Evolutionary conservation across 35 echinoderm and acorn worm genomes (phyloP).

Genomic region (Heliocidaris erythrogramma): DNA sequence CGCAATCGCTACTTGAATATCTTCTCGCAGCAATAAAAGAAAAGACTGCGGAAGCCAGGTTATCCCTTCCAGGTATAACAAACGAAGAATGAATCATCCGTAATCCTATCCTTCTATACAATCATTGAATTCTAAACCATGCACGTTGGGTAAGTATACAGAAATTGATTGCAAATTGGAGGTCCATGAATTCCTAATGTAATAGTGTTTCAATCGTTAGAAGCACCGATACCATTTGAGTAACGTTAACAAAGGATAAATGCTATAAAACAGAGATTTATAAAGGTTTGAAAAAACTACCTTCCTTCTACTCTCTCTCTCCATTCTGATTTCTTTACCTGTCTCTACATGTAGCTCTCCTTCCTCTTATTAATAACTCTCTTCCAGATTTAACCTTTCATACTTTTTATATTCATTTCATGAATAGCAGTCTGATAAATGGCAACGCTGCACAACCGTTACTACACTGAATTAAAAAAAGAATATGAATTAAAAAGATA

Average conservation of each 20-base stretch:
- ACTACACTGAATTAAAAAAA: too few relatives aligned
- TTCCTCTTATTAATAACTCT: too few relatives aligned
- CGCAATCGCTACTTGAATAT: not conserved
- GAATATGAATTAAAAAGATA: too few relatives aligned
- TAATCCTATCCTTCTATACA: not conserved
- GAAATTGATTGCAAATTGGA: not conserved
- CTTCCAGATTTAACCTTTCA: too few relatives aligned
- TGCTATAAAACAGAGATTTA: too few relatives aligned
- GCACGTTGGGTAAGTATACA: not conserved
- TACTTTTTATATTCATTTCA: too few relatives aligned
- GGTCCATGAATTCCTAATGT: not conserved
- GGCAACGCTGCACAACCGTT: too few relatives aligned
- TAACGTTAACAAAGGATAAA: not conserved
- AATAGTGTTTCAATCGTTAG: not conserved
- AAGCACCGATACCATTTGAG: not conserved
- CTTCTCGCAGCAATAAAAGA: not conserved
- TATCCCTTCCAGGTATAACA: not conserved
- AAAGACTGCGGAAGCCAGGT: not conserved
- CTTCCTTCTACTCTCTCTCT: too few relatives aligned
- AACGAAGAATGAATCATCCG: not conserved
- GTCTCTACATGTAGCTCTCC: too few relatives aligned
- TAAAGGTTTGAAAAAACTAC: too few relatives aligned
- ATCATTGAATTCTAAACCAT: not conserved
- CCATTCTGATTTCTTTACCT: too few relatives aligned
- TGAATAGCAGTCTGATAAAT: too few relatives aligned